These are phyloP conservation scores for Hylyphantes graminicola DNA, from an alignment of 1,140 invertebrate genomes.

Conservation along the genomic window DNA sequence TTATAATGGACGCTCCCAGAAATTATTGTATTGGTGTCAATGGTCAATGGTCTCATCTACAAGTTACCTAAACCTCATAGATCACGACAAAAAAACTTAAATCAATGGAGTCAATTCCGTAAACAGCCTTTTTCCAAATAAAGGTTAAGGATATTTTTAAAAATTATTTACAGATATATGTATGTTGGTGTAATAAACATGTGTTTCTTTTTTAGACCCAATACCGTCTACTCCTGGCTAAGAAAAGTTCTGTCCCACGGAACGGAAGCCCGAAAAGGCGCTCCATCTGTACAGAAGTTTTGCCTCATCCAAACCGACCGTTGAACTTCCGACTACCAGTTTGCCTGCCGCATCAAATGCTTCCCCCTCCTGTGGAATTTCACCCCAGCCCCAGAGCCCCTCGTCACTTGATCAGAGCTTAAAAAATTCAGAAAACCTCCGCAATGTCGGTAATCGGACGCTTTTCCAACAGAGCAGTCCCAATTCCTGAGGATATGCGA, in stretches of 20 bases:
- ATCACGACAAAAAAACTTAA: not conserved
- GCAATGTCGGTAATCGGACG: too few species aligned
- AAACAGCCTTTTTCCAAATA: not conserved
- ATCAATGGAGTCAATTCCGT: not conserved
- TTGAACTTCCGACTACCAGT: too few species aligned
- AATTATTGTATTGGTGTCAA: not conserved
- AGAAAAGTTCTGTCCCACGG: not conserved
- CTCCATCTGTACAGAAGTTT: not conserved
- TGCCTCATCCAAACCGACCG: not conserved
- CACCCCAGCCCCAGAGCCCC: not conserved
- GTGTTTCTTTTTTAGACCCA: not conserved
- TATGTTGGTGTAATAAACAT: too few species aligned
- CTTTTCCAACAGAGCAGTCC: not conserved
- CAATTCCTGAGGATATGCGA: not conserved
- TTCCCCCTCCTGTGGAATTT: not conserved
- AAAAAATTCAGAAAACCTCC: not conserved
- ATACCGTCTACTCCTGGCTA: not conserved
- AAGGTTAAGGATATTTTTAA: too few species aligned
- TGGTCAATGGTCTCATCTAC: not conserved
- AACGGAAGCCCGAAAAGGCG: not conserved
- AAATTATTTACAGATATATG: too few species aligned
- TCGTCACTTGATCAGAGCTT: not conserved
- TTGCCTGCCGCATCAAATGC: not conserved
- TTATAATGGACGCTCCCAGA: too few species aligned
- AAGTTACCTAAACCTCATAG: constrained; percentile 21